These are phyloP conservation scores for Alloscopus bannaensis DNA, from an alignment of 2,888 invertebrate species.

Conservation along the genomic window DNA sequence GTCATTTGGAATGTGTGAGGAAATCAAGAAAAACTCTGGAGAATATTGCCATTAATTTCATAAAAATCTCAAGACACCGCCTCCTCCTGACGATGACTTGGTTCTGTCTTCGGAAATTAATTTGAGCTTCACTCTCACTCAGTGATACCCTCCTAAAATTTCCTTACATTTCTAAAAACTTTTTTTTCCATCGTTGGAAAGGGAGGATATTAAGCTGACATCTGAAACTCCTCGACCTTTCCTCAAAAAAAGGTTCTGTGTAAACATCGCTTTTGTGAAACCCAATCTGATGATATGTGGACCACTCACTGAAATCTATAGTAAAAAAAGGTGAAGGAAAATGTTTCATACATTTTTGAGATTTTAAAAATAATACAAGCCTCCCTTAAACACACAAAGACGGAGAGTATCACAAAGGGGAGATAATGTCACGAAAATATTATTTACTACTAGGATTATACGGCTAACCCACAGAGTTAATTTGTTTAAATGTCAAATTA, in stretches of 20 bases:
- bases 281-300: slow-evolving; percentile 59
- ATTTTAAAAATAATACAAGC: too few relatives aligned
- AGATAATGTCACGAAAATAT: slow-evolving; percentile 59
- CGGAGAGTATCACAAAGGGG: slow-evolving; percentile 28
- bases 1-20: background rate
- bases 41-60: slow-evolving; percentile 16
- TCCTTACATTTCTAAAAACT: background rate
- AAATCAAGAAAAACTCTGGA: slow-evolving; percentile 20
- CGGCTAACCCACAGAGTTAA: slow-evolving; percentile 65
- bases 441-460: slow-evolving; percentile 46
- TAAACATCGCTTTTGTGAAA: slow-evolving; percentile 55
- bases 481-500: slow-evolving; percentile 70
- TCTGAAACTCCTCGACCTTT: slow-evolving; percentile 32
- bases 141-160: background rate
- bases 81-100: slow-evolving; percentile 38
- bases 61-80: slow-evolving; percentile 22
- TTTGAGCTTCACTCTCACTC: slow-evolving; percentile 32
- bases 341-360: slow-evolving; percentile 1
- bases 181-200: slow-evolving; percentile 1
- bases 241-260: slow-evolving; percentile 49
- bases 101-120: slow-evolving; percentile 50
- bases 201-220: slow-evolving; percentile 24
- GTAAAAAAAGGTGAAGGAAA: slow-evolving; percentile 27
- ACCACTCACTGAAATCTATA: slow-evolving; percentile 24
- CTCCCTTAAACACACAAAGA: slow-evolving; percentile 27